A percentile compares a stretch with the other conserved stretches of the same genome.
These are phyloP conservation scores for Bombus impatiens DNA, from an alignment of 1,140 invertebrate genomes.

Conservation along the genomic window DNA sequence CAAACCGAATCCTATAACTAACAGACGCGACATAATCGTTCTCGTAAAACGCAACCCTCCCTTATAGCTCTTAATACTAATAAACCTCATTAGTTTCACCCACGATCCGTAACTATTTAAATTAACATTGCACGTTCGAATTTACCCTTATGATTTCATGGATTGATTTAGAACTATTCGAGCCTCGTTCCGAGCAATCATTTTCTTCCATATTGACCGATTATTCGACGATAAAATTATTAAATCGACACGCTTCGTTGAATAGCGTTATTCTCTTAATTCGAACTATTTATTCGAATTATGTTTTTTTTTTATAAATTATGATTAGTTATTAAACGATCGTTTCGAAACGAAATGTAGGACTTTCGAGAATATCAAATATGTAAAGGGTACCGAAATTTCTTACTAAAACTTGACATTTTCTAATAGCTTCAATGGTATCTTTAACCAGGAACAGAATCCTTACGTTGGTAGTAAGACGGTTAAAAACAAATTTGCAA, in stretches of 20 bases:
- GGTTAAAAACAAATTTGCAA: not conserved
- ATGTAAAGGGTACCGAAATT: not conserved
- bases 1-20: constrained; percentile 11
- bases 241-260: no score
- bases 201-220: no score
- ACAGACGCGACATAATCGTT: not conserved
- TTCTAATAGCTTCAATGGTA: not conserved
- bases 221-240: no score
- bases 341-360: no score
- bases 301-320: no score
- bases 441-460: not conserved
- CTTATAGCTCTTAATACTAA: not conserved
- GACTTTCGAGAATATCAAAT: not conserved
- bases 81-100: not conserved
- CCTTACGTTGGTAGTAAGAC: no score
- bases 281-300: no score
- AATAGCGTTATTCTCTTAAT: no score
- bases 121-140: not conserved
- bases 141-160: not conserved
- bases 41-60: no score
- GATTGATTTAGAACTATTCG: no score
- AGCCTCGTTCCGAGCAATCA: no score
- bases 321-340: no score
- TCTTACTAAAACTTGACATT: not conserved
- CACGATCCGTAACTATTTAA: not conserved